Evolutionary conservation across 1,140 invertebrate genomes (phyloP).

Genomic region (Drepana arcuata): DNA sequence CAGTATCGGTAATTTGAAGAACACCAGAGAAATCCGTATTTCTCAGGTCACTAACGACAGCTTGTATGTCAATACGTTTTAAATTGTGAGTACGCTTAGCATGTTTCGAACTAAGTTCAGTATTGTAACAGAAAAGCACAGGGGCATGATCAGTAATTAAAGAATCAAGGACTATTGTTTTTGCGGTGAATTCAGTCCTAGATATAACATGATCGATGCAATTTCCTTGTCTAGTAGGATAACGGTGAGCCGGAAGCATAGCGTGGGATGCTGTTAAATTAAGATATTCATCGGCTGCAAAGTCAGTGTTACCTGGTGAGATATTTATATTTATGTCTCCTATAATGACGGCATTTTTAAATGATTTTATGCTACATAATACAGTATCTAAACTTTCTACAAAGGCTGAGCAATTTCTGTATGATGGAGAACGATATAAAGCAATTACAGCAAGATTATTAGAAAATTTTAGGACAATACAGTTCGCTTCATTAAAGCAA

Average conservation of each 20-base stretch:
- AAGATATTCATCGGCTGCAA: not conserved
- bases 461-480: no score
- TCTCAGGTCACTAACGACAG: not conserved
- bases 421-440: not conserved
- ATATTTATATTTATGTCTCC: not conserved
- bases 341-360: not conserved
- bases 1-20: no score
- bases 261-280: slow-evolving; percentile 1
- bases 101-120: no score
- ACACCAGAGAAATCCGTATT: no score
- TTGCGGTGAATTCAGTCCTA: not conserved
- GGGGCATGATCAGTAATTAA: not conserved
- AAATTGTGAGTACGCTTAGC: not conserved
- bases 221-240: slow-evolving; percentile 1
- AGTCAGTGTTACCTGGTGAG: not conserved
- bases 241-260: not conserved
- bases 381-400: not conserved
- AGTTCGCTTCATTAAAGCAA: not conserved
- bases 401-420: not conserved
- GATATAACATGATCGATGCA: not conserved
- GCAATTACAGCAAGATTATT: not conserved
- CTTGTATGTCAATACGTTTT: not conserved
- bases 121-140: not conserved
- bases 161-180: not conserved
- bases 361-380: not conserved